These are phyloP conservation scores for Pseudoips prasinana DNA, from an alignment of 2,888 invertebrate species.

Conservation along the genomic window DNA sequence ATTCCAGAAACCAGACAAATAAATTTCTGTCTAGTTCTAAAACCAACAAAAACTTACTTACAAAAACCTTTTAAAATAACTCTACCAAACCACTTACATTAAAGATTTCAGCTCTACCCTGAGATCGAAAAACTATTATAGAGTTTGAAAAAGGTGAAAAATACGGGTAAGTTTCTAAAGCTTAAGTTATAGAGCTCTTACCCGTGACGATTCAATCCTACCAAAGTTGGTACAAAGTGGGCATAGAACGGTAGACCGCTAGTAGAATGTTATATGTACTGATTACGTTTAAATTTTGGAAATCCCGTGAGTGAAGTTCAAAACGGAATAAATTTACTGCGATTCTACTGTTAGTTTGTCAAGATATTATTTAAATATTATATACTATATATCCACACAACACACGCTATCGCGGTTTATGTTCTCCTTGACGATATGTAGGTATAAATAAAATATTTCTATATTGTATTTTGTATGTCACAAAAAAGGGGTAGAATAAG, in stretches of 20 bases:
- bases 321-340: no score
- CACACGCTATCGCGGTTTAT: no score
- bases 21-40: neutral
- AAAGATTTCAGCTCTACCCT: slow-evolving; percentile 13
- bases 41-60: slow-evolving; percentile 7
- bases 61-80: slow-evolving; percentile 25
- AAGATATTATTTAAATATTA: no score
- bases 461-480: no score
- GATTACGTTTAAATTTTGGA: neutral
- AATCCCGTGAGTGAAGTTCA: no score
- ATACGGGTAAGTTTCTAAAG: slow-evolving; percentile 18
- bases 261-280: slow-evolving; percentile 6
- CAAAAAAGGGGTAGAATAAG: no score
- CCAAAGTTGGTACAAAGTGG: slow-evolving; percentile 23
- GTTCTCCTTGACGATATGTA: no score
- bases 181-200: slow-evolving; percentile 23
- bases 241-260: slow-evolving; percentile 22
- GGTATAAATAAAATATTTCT: no score
- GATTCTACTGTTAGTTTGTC: no score
- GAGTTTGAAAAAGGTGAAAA: slow-evolving; percentile 24
- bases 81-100: slow-evolving; percentile 20
- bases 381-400: no score
- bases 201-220: slow-evolving; percentile 24
- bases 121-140: slow-evolving; percentile 29
- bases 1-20: no score